Conservation (phyloP, 2,888 invertebrate genomes). For the Leptinotarsa haldemani region DNA sequence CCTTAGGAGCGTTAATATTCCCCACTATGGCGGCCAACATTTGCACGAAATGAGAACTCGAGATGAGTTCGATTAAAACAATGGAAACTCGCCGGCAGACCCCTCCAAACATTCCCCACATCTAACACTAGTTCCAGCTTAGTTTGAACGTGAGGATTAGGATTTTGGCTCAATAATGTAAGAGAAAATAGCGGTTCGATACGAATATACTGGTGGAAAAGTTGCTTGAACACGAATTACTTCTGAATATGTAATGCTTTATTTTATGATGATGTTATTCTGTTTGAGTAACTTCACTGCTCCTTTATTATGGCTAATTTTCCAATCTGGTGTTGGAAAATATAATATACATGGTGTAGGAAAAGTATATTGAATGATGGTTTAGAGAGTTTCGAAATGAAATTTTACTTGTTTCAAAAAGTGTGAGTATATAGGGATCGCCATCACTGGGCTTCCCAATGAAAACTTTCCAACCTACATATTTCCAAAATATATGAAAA, state of each 20-base stretch:
- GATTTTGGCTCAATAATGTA: conserved; percentile 55
- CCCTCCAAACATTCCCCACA: conserved; percentile 44
- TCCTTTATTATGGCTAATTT: neutral
- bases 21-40: conserved; percentile 64
- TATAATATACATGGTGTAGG: neutral
- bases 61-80: conserved; percentile 67
- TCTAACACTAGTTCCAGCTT: conserved; percentile 58
- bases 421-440: too few relatives aligned
- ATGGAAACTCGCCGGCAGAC: conserved; percentile 55
- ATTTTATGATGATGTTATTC: conserved; percentile 30
- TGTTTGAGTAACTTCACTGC: conserved; percentile 9
- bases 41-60: conserved; percentile 66
- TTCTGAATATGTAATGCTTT: conserved; percentile 37
- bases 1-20: conserved; percentile 66
- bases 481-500: too few relatives aligned
- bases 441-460: too few relatives aligned
- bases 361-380: neutral
- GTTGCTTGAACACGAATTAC: conserved; percentile 38
- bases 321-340: too few relatives aligned
- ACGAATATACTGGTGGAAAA: conserved; percentile 35
- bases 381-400: too few relatives aligned
- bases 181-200: conserved; percentile 49
- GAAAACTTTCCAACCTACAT: too few relatives aligned
- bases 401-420: too few relatives aligned
- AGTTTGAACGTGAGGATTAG: conserved; percentile 56